These are phyloP conservation scores for Paradoxurus hermaphroditus DNA, from an alignment of 2,113 vertebrate species.

Conservation along the genomic window DNA sequence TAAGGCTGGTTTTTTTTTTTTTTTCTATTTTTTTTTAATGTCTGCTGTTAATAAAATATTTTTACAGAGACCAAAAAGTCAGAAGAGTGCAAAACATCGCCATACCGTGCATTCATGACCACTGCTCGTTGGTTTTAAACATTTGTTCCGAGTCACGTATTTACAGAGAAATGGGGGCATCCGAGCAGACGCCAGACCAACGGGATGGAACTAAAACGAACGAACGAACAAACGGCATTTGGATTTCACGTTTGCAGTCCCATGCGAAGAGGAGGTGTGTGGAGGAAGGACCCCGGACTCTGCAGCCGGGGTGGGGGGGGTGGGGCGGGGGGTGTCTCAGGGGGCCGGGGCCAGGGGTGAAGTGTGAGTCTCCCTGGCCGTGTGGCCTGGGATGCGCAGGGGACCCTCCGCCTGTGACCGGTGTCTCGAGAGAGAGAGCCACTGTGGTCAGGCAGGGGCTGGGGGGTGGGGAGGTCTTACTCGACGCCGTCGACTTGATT, in stretches of 20 bases:
- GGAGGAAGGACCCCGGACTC: background rate
- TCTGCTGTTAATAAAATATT: constrained; percentile 89
- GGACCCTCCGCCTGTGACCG: background rate
- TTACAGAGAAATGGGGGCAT: constrained; percentile 78
- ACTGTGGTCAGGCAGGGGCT: background rate
- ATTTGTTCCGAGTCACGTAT: constrained; percentile 59
- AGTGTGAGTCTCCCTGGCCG: background rate
- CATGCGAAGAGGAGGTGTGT: constrained; percentile 79
- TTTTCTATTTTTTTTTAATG: constrained; percentile 84
- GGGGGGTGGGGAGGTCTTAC: background rate
- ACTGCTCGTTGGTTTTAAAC: constrained; percentile 42
- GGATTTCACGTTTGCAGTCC: constrained; percentile 70
- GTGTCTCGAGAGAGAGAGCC: background rate
- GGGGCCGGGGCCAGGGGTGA: background rate
- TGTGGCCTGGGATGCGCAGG: background rate
- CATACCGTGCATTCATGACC: constrained; percentile 85
- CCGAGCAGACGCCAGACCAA: constrained; percentile 58
- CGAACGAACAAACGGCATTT: background rate
- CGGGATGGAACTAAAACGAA: background rate
- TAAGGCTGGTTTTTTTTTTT: background rate
- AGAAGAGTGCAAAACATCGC: constrained; percentile 89
- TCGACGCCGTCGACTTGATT: constrained; percentile 18
- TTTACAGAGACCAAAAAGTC: constrained; percentile 88
- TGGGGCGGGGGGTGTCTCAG: too few relatives aligned
- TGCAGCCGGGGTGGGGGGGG: background rate